These are phyloP conservation scores for Darevskia mixta DNA, from an alignment of 2,797 vertebrate genomes.

Conservation along the genomic window DNA sequence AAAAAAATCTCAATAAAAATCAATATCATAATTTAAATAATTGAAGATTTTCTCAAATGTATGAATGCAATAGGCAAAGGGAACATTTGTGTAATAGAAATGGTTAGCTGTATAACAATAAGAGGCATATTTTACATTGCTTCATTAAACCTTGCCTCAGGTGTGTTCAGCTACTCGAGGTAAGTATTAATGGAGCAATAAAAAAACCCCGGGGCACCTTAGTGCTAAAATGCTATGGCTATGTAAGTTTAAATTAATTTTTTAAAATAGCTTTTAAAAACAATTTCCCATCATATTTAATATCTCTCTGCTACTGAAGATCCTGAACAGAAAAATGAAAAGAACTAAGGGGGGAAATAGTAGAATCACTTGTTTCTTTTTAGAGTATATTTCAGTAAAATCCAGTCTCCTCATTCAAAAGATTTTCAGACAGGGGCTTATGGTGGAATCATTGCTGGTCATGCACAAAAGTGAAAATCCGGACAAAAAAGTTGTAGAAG, in stretches of 20 bases:
- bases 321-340: conserved; percentile 59
- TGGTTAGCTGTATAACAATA: conserved; percentile 78
- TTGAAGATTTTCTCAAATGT: conserved; percentile 76
- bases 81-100: conserved; percentile 78
- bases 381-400: neutral
- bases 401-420: neutral
- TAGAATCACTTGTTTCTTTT: conserved; percentile 44
- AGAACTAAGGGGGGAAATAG: conserved; percentile 58
- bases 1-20: conserved; percentile 60
- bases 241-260: conserved; percentile 83
- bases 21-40: conserved; percentile 74
- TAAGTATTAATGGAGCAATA: conserved; percentile 85
- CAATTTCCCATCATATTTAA: conserved; percentile 75
- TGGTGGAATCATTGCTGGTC: no score
- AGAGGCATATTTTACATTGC: conserved; percentile 81
- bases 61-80: conserved; percentile 75
- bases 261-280: conserved; percentile 80
- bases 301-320: conserved; percentile 63
- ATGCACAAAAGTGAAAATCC: no score
- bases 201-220: conserved; percentile 80
- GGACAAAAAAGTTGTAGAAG: no score
- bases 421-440: no score
- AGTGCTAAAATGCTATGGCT: conserved; percentile 76
- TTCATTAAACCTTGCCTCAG: conserved; percentile 85
- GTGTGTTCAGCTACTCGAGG: conserved; percentile 82